Evolutionary conservation across 2,888 invertebrate genomes (phyloP).

Genomic region (Amblyjoppa fuscipennis): DNA sequence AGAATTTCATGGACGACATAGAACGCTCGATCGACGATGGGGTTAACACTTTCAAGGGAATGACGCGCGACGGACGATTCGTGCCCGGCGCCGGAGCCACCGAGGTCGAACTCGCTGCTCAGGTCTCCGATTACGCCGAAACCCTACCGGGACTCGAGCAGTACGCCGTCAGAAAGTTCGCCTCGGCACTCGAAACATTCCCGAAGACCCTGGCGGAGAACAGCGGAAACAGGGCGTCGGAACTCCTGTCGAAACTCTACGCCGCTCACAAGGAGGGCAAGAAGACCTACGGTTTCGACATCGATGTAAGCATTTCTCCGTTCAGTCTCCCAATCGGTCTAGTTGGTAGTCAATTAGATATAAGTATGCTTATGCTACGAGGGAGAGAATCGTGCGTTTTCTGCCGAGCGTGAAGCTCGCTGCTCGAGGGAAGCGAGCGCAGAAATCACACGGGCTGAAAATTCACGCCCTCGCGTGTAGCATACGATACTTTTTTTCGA

Average conservation of each 20-base stretch:
- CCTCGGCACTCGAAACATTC: constrained; percentile 94
- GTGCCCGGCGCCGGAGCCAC: constrained; percentile 98
- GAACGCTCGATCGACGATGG: constrained; percentile 99
- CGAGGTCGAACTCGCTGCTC: constrained; percentile 96
- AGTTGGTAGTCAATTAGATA: neutral
- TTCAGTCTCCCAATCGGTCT: neutral
- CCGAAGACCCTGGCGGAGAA: constrained; percentile 98
- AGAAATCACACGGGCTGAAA: too few species aligned
- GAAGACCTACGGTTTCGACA: constrained; percentile 94
- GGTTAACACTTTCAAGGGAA: constrained; percentile 98
- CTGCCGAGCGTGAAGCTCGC: too few species aligned
- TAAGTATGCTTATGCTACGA: neutral
- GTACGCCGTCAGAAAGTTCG: constrained; percentile 98
- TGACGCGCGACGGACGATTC: constrained; percentile 92
- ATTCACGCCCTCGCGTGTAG: too few species aligned
- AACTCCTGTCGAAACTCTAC: constrained; percentile 95
- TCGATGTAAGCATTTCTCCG: constrained; percentile 87
- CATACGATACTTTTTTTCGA: too few species aligned
- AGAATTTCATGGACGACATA: constrained; percentile 99
- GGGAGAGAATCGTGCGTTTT: too few species aligned
- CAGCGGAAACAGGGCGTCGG: constrained; percentile 95
- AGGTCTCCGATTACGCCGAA: constrained; percentile 94
- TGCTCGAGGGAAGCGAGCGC: too few species aligned
- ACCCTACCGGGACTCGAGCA: constrained; percentile 98
- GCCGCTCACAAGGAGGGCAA: constrained; percentile 97